phyloP scores from a whole-genome alignment of 2,888 invertebrate genomes.

The Hoplodrina blanda region DNA sequence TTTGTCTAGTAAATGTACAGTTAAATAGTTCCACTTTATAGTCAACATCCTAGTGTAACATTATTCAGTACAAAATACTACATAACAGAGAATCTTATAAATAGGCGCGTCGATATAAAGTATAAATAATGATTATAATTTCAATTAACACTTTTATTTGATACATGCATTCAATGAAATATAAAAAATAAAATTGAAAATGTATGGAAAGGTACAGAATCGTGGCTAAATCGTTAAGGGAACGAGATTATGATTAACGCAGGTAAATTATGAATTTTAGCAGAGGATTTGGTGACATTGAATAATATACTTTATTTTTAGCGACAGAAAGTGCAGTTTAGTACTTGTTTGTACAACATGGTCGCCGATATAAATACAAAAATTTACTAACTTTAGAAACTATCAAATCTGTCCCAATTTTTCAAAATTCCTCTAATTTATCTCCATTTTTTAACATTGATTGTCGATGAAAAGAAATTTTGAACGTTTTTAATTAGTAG shows the following conservation, averaged over 20 bases:
- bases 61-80: slow-evolving; percentile 57
- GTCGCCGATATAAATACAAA: background rate
- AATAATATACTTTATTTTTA: slow-evolving; percentile 1
- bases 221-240: background rate
- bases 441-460: too few relatives aligned
- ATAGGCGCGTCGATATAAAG: slow-evolving; percentile 46
- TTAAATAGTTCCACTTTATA: slow-evolving; percentile 37
- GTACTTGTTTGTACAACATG: background rate
- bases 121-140: slow-evolving; percentile 58
- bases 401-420: too few relatives aligned
- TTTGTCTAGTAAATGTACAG: slow-evolving; percentile 44
- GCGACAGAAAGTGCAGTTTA: background rate
- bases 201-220: slow-evolving; percentile 6
- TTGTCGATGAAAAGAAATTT: too few relatives aligned
- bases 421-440: too few relatives aligned
- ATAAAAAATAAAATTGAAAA: slow-evolving; percentile 46
- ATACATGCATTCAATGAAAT: slow-evolving; percentile 39
- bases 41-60: slow-evolving; percentile 39
- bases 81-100: slow-evolving; percentile 59
- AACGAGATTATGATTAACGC: background rate
- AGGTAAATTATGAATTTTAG: too few relatives aligned
- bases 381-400: too few relatives aligned
- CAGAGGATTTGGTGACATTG: background rate
- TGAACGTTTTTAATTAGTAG: too few relatives aligned
- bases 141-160: slow-evolving; percentile 50